Evolutionary conservation across 2,888 invertebrate genomes (phyloP).

Genomic region (Eurytoma californica): DNA sequence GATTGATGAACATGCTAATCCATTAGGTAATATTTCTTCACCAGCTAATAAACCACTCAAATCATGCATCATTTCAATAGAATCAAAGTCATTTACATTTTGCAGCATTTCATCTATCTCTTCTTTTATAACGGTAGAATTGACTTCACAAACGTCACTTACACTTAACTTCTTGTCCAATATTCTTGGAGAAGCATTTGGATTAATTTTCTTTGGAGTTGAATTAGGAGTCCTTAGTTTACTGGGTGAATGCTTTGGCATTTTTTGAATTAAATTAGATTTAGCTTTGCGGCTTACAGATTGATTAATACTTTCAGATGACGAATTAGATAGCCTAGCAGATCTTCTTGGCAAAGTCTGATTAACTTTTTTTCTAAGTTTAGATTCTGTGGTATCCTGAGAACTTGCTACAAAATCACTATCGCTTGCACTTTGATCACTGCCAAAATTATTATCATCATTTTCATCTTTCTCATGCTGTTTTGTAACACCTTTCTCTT

Average conservation of each 20-base stretch:
- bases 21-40: background rate
- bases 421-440: slow-evolving; percentile 21
- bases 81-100: slow-evolving; percentile 16
- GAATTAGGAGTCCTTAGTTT: background rate
- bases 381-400: slow-evolving; percentile 29
- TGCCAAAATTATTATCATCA: background rate
- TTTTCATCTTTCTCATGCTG: background rate
- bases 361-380: slow-evolving; percentile 20
- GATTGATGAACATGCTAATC: background rate
- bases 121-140: slow-evolving; percentile 27
- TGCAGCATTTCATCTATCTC: slow-evolving; percentile 30
- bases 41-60: slow-evolving; percentile 11
- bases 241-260: background rate
- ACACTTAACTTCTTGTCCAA: background rate
- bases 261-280: no score
- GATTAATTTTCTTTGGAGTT: background rate
- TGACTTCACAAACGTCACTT: slow-evolving; percentile 8
- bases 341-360: slow-evolving; percentile 4
- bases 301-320: no score
- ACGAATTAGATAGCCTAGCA: no score
- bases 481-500: background rate
- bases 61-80: slow-evolving; percentile 38
- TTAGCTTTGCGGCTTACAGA: no score
- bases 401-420: slow-evolving; percentile 38
- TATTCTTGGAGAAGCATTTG: background rate